Conservation (phyloP, 2,888 invertebrate genomes). For the Diarsia dahlii region DNA sequence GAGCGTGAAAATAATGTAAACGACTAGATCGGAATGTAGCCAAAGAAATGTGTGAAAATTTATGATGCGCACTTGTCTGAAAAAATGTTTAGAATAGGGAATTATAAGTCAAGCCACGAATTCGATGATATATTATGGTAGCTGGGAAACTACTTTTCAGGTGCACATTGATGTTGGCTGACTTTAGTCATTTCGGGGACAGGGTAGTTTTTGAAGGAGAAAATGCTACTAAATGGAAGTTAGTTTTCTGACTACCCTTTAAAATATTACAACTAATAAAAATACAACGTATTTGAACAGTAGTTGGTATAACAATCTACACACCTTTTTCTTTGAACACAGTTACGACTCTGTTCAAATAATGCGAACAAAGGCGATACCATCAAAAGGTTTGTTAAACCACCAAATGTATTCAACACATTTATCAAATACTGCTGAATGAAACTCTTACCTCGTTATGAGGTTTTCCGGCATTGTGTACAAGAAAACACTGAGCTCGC, state of each 20-base stretch:
- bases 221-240: no score
- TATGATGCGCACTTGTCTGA: conserved; percentile 54
- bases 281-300: conserved; percentile 4
- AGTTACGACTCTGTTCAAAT: not conserved
- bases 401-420: conserved; percentile 17
- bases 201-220: no score
- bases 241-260: not conserved
- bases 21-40: conserved; percentile 27
- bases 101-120: no score
- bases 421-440: conserved; percentile 13
- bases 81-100: conserved; percentile 6
- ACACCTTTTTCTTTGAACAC: conserved; percentile 2
- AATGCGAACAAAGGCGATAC: conserved; percentile 1
- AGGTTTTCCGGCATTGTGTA: conserved; percentile 8
- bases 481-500: conserved; percentile 12
- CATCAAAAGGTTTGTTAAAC: conserved; percentile 6
- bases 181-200: no score
- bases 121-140: no score
- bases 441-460: conserved; percentile 25
- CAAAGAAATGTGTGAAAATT: conserved; percentile 37
- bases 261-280: conserved; percentile 19
- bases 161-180: no score
- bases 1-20: conserved; percentile 19
- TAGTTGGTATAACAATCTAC: not conserved
- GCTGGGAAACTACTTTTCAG: no score